phyloP scores from a whole-genome alignment of 1,140 invertebrate species.

The Sycobia sp. region DNA sequence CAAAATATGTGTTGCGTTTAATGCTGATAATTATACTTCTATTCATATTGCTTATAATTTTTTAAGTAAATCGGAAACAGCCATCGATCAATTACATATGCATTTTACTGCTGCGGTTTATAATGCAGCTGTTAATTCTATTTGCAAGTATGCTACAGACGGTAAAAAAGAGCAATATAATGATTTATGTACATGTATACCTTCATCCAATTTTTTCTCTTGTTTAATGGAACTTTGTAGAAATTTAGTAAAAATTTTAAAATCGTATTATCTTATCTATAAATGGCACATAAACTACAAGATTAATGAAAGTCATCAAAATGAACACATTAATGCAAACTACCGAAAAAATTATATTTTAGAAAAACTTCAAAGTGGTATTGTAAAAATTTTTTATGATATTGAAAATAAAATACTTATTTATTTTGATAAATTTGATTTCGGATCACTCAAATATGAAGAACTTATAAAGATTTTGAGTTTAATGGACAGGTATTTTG shows the following conservation, averaged over 20 bases:
- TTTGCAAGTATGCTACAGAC: conserved; percentile 74
- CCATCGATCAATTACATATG: conserved; percentile 94
- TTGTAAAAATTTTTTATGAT: conserved; percentile 89
- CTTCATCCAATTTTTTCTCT: conserved; percentile 77
- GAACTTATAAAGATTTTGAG: conserved; percentile 91
- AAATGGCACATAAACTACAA: conserved; percentile 78
- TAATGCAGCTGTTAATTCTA: conserved; percentile 80
- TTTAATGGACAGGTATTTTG: conserved; percentile 75
- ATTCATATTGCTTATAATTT: conserved; percentile 85
- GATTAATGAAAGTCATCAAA: conserved; percentile 56
- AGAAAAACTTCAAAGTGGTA: conserved; percentile 87
- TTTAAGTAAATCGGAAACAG: conserved; percentile 84
- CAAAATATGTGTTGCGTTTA: conserved; percentile 76
- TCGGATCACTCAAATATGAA: conserved; percentile 89
- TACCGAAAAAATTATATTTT: conserved; percentile 76
- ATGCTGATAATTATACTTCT: conserved; percentile 74
- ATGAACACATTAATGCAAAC: conserved; percentile 28
- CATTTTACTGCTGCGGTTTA: conserved; percentile 94
- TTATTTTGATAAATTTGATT: conserved; percentile 76
- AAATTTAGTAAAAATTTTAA: conserved; percentile 80
- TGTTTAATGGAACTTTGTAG: conserved; percentile 83
- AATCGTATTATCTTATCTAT: conserved; percentile 81
- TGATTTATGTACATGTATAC: conserved; percentile 77
- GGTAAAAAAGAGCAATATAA: conserved; percentile 77
- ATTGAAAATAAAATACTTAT: conserved; percentile 88